Conservation (phyloP, 2,113 vertebrate genomes). For the Tachysurus fulvidraco region DNA sequence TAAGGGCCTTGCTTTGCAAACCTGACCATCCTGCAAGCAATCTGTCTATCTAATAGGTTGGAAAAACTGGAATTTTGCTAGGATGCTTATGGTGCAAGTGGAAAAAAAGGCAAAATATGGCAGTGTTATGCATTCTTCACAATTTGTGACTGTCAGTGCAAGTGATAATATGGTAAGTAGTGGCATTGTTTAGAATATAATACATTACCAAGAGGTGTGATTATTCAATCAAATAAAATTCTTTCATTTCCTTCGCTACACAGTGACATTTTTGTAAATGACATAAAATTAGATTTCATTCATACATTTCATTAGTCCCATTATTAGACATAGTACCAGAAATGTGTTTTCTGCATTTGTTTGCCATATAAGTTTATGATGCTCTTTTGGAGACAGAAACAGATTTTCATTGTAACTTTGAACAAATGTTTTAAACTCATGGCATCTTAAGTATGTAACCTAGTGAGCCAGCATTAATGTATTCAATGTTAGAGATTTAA, state of each 20-base stretch:
- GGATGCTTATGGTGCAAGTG: not conserved
- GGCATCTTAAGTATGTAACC: too few species aligned
- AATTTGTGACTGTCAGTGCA: not conserved
- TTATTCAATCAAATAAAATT: slow-evolving; percentile 14
- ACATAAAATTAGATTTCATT: slow-evolving; percentile 1
- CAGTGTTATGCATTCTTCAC: not conserved
- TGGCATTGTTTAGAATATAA: not conserved
- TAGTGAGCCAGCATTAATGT: too few species aligned
- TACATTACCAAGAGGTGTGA: not conserved
- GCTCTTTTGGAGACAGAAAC: not conserved
- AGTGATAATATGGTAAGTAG: not conserved
- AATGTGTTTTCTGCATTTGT: not conserved
- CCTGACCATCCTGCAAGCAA: not conserved
- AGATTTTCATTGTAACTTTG: too few species aligned
- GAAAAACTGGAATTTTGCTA: not conserved
- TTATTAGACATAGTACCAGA: not conserved
- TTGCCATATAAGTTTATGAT: not conserved
- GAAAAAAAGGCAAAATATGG: not conserved
- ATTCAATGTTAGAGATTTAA: too few species aligned
- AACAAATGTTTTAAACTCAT: too few species aligned
- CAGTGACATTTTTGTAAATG: slow-evolving; percentile 1
- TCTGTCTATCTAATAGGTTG: not conserved
- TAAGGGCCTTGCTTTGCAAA: not conserved
- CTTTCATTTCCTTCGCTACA: not conserved
- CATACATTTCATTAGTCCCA: not conserved